Percentiles rank a stretch among this genome's conserved stretches.
Conservation (phyloP, 2,113 vertebrate genomes). For the Pollachius pollachius region DNA sequence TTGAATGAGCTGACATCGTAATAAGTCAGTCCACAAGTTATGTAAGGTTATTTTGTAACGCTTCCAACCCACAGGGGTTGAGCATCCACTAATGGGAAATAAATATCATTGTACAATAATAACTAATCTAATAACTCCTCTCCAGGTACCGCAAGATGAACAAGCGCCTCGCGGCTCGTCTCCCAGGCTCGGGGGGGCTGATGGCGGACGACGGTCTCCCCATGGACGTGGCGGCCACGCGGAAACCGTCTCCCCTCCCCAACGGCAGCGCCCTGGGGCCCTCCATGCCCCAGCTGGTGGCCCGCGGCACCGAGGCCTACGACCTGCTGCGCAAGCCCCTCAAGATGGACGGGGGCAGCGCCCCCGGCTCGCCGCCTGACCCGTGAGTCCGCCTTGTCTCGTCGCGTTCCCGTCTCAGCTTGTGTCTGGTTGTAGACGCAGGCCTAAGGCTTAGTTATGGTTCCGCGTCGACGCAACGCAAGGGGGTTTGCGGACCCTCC, state of each 20-base stretch:
- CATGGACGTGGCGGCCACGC: constrained; percentile 79
- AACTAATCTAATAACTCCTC: neutral
- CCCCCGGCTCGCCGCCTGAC: constrained; percentile 93
- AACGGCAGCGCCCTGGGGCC: constrained; percentile 81
- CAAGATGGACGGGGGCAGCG: constrained; percentile 86
- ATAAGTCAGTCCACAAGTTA: too few species aligned
- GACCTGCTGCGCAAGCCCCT: constrained; percentile 84
- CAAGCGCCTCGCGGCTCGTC: constrained; percentile 88
- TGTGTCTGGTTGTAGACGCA: too few species aligned
- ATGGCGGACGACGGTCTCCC: constrained; percentile 83
- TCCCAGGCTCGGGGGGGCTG: constrained; percentile 80
- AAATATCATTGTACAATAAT: too few species aligned
- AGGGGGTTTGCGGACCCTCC: too few species aligned
- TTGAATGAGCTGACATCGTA: too few species aligned
- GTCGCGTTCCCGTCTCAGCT: too few species aligned
- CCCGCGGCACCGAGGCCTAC: constrained; percentile 88
- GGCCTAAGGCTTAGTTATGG: too few species aligned
- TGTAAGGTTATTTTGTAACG: too few species aligned
- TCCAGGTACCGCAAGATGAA: constrained; percentile 97
- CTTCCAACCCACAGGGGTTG: too few species aligned
- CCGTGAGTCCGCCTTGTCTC: constrained; percentile 68
- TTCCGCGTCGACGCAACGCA: too few species aligned
- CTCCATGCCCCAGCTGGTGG: constrained; percentile 85
- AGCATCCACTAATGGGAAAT: too few species aligned
- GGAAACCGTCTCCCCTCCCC: constrained; percentile 84